phyloP scores from a whole-genome alignment of 2,797 vertebrate genomes.

The Muscicapa comitata region DNA sequence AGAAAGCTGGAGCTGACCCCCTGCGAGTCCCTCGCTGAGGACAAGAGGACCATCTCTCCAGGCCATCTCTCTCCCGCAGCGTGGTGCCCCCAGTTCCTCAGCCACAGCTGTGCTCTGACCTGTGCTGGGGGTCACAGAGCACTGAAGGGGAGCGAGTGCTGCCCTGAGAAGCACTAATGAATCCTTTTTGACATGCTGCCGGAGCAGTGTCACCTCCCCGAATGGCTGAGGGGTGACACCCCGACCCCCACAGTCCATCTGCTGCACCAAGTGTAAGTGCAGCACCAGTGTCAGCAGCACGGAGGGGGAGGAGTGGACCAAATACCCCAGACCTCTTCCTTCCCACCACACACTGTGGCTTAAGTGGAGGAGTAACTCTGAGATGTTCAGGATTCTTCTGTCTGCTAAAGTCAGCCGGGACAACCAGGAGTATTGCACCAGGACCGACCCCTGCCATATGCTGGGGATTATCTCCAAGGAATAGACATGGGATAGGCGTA shows the following conservation, averaged over 20 bases:
- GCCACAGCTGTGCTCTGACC: conserved; percentile 25
- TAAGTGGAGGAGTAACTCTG: background rate
- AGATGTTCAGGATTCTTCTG: background rate
- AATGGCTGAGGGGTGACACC: background rate
- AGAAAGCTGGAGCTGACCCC: fast-evolving
- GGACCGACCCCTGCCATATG: background rate
- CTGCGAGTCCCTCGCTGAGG: fast-evolving
- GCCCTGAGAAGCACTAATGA: background rate
- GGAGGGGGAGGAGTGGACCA: background rate
- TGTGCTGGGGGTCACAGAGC: background rate
- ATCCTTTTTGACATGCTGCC: background rate
- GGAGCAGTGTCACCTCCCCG: fast-evolving
- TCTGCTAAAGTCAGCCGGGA: background rate
- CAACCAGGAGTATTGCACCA: background rate
- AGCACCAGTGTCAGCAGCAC: background rate
- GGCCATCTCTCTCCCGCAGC: background rate
- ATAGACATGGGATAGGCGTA: fast-evolving
- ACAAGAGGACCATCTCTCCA: fast-evolving
- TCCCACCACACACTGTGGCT: background rate
- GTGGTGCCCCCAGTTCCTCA: background rate
- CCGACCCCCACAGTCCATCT: background rate
- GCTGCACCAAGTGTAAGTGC: background rate
- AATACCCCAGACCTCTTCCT: background rate
- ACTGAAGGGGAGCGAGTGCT: background rate
- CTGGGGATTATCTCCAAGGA: background rate